Evolutionary conservation across 64 coral and sea anemone species (phyloP).

Genomic region (Acropora yongei): DNA sequence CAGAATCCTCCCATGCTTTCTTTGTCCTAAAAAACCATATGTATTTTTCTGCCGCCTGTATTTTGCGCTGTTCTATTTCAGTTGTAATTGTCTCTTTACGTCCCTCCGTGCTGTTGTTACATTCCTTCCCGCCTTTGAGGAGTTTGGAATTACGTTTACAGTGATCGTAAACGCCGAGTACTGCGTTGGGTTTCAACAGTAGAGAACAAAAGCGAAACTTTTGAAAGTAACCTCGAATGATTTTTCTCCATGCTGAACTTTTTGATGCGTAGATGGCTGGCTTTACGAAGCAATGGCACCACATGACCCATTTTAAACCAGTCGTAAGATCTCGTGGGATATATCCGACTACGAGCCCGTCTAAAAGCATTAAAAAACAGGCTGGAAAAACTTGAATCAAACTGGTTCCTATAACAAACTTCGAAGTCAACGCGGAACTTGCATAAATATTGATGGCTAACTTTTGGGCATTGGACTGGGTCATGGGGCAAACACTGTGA

Average conservation of each 20-base stretch:
- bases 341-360: constrained; percentile 61
- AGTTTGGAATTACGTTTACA: background rate
- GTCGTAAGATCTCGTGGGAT: constrained; percentile 57
- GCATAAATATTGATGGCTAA: constrained; percentile 76
- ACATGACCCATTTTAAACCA: constrained; percentile 81
- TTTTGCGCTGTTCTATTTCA: background rate
- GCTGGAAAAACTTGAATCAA: constrained; percentile 90
- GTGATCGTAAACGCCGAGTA: background rate
- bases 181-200: background rate
- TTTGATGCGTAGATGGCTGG: constrained; percentile 71
- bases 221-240: background rate
- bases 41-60: background rate
- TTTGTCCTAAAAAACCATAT: background rate
- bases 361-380: constrained; percentile 80
- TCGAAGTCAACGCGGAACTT: constrained; percentile 76
- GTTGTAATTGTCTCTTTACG: no score
- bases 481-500: no score
- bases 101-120: background rate
- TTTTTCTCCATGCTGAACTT: constrained; percentile 3
- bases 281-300: constrained; percentile 87
- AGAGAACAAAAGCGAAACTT: background rate
- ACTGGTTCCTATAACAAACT: constrained; percentile 72
- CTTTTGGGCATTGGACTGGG: constrained; percentile 58
- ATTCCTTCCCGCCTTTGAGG: background rate
- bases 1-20: background rate